Evolutionary conservation across 2,113 vertebrate genomes (phyloP).

Genomic region (Setophaga petechia): DNA sequence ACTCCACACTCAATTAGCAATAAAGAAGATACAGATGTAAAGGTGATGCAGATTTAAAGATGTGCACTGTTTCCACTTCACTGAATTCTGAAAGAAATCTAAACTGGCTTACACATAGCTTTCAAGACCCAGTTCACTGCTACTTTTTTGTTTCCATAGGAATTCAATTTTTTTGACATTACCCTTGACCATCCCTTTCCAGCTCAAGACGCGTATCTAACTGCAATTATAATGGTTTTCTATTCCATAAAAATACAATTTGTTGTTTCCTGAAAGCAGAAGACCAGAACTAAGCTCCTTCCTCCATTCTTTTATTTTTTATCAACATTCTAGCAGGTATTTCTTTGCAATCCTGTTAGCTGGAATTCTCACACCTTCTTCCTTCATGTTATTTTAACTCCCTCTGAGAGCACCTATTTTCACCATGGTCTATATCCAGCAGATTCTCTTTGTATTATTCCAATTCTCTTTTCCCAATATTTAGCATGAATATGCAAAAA

Average conservation of each 20-base stretch:
- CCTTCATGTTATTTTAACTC: neutral
- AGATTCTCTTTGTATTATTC: neutral
- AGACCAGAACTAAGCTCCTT: neutral
- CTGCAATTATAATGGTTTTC: neutral
- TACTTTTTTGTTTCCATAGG: neutral
- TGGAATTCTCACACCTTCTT: neutral
- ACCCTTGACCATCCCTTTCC: neutral
- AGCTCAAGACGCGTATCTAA: neutral
- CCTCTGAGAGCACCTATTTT: neutral
- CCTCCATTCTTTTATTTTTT: neutral
- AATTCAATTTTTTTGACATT: neutral
- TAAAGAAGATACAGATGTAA: neutral
- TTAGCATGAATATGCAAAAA: neutral
- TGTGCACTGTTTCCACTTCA: neutral
- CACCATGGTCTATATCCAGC: neutral
- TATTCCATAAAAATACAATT: neutral
- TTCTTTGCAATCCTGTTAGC: neutral
- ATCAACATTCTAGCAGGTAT: neutral
- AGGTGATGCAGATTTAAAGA: neutral
- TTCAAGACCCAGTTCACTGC: neutral
- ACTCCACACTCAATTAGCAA: neutral
- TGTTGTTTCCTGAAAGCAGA: neutral
- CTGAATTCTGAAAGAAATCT: neutral
- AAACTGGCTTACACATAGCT: neutral
- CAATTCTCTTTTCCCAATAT: neutral